A percentile compares a stretch with the other conserved stretches of the same genome.
These are phyloP conservation scores for Brachionus plicatilis DNA, from an alignment of 1,140 invertebrate species.

Conservation along the genomic window DNA sequence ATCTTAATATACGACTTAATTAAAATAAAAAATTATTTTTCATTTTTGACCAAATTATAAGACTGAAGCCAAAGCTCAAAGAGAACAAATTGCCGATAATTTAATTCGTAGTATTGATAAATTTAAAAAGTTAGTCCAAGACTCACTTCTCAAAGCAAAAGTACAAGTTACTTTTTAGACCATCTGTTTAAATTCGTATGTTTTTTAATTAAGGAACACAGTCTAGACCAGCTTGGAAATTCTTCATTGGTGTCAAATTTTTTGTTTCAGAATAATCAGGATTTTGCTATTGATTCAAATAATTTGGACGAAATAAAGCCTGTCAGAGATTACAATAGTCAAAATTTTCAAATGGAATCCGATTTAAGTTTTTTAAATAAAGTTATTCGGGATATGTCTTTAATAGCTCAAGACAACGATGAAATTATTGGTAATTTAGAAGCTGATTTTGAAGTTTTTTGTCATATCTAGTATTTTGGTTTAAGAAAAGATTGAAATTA, in stretches of 20 bases:
- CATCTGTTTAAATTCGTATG: background rate
- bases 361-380: background rate
- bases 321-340: background rate
- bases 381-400: background rate
- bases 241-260: slow-evolving; percentile 1
- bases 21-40: background rate
- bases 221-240: background rate
- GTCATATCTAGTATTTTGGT: background rate
- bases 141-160: background rate
- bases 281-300: background rate
- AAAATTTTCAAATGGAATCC: slow-evolving; percentile 1
- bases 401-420: background rate
- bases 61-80: background rate
- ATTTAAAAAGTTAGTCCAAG: background rate
- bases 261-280: slow-evolving; percentile 1
- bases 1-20: background rate
- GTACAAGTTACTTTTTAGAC: background rate
- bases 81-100: background rate
- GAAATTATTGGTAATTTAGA: background rate
- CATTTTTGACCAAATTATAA: background rate
- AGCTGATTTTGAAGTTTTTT: background rate
- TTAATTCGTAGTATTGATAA: background rate
- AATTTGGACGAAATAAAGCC: background rate
- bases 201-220: background rate
- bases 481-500: background rate